phyloP scores from a whole-genome alignment of 2,888 invertebrate species.

The Dryadula phaetusa region DNA sequence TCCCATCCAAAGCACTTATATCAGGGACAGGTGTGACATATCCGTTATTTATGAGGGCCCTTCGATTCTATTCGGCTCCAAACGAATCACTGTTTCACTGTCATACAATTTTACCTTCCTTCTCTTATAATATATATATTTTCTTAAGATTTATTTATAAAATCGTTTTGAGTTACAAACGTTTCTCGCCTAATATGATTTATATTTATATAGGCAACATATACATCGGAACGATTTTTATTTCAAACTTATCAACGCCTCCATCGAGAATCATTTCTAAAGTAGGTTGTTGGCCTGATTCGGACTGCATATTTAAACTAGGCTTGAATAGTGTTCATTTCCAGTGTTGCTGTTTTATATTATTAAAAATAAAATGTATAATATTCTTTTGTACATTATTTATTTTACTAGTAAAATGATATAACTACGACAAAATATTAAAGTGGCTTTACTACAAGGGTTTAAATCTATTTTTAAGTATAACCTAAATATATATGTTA shows the following conservation, averaged over 20 bases:
- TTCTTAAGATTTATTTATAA: constrained; percentile 39
- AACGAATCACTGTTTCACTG: constrained; percentile 60
- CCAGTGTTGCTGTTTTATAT: constrained; percentile 14
- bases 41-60: constrained; percentile 65
- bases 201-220: constrained; percentile 1
- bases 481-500: no score
- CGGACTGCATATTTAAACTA: constrained; percentile 27
- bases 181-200: constrained; percentile 16
- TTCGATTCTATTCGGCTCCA: constrained; percentile 52
- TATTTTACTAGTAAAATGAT: no score
- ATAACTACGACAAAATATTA: no score
- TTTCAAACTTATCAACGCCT: constrained; percentile 15
- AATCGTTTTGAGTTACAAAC: constrained; percentile 23
- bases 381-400: neutral
- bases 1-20: constrained; percentile 54
- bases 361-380: neutral
- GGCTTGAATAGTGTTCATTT: constrained; percentile 25
- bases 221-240: constrained; percentile 1
- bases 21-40: constrained; percentile 63
- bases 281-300: constrained; percentile 27
- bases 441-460: no score
- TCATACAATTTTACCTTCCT: constrained; percentile 52
- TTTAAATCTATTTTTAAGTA: no score
- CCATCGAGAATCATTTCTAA: constrained; percentile 16
- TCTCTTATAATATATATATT: constrained; percentile 52